Base-by-base conservation (phyloP, 2,113 vertebrate genomes). In the Neoarius graeffei region DNA sequence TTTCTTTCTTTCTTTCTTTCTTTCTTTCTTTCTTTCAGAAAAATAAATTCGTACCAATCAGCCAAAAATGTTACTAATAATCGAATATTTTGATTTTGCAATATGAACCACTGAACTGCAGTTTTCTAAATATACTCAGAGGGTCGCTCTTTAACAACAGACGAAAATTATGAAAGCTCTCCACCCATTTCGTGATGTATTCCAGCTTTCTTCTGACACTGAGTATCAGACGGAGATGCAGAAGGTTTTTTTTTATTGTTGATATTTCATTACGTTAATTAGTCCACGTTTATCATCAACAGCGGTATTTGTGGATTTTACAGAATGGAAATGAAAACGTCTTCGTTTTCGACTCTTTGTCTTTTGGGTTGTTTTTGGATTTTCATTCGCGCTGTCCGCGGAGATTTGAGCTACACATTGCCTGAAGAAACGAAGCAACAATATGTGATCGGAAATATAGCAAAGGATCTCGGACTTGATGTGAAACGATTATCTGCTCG, bases 391-490 rank as follows among this genome's bases (percentile, higher is more conserved):
- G 19, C 19, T 69, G 73, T 76, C 10, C n/a, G 85, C 56, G 88
- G 54, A 59, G 91, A 92, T 86, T 10, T 92, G 3, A 91, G 27
- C 54, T 92, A 91, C 83, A 84, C 74, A n/a, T 7, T 92, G 30
- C 87, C 89, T 0, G 91, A 90, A 20, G 89, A 92, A 85, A 87
- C 62, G 25, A 89, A 81, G 42, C 88, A 35, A 4, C 86, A 88
- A 23, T 84, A 82, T 73, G 83, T 91, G 5, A 88, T 90, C 42
- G 91, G 88, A 71, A 90, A 87, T 79, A 67, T 91, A 67, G 89
- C 85, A 9, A 89, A 89, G 25, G 88, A 92, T 86, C 88, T 91
- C 4, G 73, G 86, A 27, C 79, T 91, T 1, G 90, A 90, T 60
- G 71, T n/a, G 0, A 88, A 83, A 74, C 64, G 48, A 86, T 81